Percentiles rank a stretch among this genome's conserved stretches.
phyloP scores from a whole-genome alignment of 2,888 invertebrate genomes.

The Drosophila ustulata region DNA sequence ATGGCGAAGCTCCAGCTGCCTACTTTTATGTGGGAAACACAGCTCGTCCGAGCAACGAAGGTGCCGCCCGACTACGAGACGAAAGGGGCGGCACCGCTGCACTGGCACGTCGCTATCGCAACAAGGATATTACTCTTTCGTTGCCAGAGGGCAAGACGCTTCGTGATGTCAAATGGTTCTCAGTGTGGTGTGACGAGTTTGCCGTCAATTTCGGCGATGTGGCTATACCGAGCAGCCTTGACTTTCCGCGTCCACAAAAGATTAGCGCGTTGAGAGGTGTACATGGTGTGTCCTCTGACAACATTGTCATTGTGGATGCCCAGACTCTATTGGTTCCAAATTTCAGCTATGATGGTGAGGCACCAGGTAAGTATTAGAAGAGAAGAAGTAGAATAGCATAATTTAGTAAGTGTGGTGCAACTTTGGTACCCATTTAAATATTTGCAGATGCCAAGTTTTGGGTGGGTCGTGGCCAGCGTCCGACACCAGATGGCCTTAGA shows the following conservation, averaged over 20 bases:
- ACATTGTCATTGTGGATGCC: conserved; percentile 95
- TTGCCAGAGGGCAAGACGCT: conserved; percentile 95
- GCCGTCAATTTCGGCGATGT: conserved; percentile 96
- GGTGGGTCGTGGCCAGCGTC: conserved; percentile 93
- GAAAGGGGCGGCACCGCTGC: conserved; percentile 92
- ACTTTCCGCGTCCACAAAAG: conserved; percentile 94
- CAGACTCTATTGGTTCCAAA: conserved; percentile 96
- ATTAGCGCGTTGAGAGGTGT: conserved; percentile 91
- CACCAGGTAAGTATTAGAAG: conserved; percentile 89
- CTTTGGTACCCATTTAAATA: not conserved
- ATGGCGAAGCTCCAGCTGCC: conserved; percentile 96
- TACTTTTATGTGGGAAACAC: conserved; percentile 95
- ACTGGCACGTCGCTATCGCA: conserved; percentile 91
- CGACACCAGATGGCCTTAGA: conserved; percentile 92
- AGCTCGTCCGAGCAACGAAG: conserved; percentile 88
- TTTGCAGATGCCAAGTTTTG: conserved; percentile 95
- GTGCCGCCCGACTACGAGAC: conserved; percentile 90
- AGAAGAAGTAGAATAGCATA: not conserved
- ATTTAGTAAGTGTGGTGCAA: conserved; percentile 7
- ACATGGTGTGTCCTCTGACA: conserved; percentile 94
- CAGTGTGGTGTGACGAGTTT: conserved; percentile 96
- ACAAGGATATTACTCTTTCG: conserved; percentile 92
- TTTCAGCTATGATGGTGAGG: conserved; percentile 96
- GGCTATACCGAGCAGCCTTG: conserved; percentile 90
- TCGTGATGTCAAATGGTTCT: conserved; percentile 93